These are phyloP conservation scores for Thalpophila matura DNA, from an alignment of 2,888 invertebrate species.

Conservation along the genomic window DNA sequence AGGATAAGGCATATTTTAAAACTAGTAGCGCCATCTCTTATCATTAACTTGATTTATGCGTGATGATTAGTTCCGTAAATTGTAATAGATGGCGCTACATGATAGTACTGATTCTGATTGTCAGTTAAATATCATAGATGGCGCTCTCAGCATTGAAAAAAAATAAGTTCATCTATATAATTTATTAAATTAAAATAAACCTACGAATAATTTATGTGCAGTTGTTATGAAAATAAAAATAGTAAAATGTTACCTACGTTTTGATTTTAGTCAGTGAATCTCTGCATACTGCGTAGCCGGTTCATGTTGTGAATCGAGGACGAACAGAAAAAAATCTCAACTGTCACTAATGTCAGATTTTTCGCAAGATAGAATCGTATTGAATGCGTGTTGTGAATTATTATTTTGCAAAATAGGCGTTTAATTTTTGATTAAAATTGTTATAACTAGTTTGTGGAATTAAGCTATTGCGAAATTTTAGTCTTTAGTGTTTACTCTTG, in stretches of 20 bases:
- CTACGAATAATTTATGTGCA: too few species aligned
- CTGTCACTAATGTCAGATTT: constrained; percentile 67
- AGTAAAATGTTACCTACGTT: neutral
- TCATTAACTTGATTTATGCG: neutral
- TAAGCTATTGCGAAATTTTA: constrained; percentile 72
- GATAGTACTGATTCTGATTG: neutral
- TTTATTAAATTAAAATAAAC: too few species aligned
- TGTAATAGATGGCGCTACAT: constrained; percentile 9
- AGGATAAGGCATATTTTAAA: too few species aligned
- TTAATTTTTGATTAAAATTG: constrained; percentile 76
- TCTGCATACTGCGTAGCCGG: constrained; percentile 31
- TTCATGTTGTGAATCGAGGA: constrained; percentile 19
- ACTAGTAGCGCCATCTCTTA: constrained; percentile 8
- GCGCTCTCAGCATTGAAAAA: neutral
- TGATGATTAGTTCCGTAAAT: neutral
- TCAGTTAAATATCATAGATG: neutral
- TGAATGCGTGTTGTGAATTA: constrained; percentile 85
- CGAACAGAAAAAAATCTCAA: constrained; percentile 30
- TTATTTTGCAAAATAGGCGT: constrained; percentile 79
- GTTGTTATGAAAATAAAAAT: neutral
- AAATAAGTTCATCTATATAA: too few species aligned
- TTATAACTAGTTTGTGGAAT: constrained; percentile 71
- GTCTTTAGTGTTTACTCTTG: constrained; percentile 77
- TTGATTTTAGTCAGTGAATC: neutral
- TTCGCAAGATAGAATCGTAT: constrained; percentile 73